Conservation (phyloP, 2,888 invertebrate genomes). For the Microplitis manilae region DNA sequence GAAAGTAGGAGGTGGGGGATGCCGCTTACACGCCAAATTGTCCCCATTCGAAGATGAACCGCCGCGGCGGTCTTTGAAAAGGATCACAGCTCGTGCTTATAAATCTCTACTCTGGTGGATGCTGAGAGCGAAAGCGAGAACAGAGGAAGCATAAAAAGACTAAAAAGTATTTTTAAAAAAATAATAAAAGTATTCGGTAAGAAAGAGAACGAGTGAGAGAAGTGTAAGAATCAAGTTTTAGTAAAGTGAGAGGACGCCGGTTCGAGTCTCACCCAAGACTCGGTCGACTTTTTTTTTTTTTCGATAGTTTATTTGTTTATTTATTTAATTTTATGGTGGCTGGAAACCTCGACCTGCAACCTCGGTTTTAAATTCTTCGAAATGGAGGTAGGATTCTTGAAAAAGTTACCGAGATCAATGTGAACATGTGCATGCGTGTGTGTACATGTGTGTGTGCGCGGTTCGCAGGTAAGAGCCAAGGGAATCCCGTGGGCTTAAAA, state of each 20-base stretch:
- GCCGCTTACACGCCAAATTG: slow-evolving; percentile 63
- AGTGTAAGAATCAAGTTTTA: slow-evolving; percentile 34
- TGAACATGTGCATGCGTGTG: slow-evolving; percentile 60
- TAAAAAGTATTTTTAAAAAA: slow-evolving; percentile 44
- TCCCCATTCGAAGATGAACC: slow-evolving; percentile 65
- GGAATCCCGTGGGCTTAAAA: no score
- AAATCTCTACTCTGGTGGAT: slow-evolving; percentile 59
- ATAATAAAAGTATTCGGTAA: slow-evolving; percentile 43
- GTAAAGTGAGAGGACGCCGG: slow-evolving; percentile 37
- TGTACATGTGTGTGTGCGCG: no score
- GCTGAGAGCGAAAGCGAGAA: slow-evolving; percentile 39
- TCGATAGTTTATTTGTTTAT: background rate
- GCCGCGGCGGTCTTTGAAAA: slow-evolving; percentile 58
- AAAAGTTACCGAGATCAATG: slow-evolving; percentile 68
- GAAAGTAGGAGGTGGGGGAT: slow-evolving; percentile 32
- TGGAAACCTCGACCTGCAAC: slow-evolving; percentile 54
- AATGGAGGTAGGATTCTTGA: slow-evolving; percentile 71
- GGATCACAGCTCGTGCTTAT: slow-evolving; percentile 64
- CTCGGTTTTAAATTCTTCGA: slow-evolving; percentile 72
- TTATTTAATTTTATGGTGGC: slow-evolving; percentile 19
- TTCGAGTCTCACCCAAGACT: slow-evolving; percentile 16
- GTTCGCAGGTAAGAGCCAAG: no score
- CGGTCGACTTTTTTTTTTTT: slow-evolving; percentile 7
- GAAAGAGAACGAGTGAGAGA: slow-evolving; percentile 38
- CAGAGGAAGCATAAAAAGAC: slow-evolving; percentile 47